A percentile compares a stretch with the other conserved stretches of the same genome.
phyloP scores from a whole-genome alignment of 2,797 vertebrate species.

The Tenualosa thibaudeaui region DNA sequence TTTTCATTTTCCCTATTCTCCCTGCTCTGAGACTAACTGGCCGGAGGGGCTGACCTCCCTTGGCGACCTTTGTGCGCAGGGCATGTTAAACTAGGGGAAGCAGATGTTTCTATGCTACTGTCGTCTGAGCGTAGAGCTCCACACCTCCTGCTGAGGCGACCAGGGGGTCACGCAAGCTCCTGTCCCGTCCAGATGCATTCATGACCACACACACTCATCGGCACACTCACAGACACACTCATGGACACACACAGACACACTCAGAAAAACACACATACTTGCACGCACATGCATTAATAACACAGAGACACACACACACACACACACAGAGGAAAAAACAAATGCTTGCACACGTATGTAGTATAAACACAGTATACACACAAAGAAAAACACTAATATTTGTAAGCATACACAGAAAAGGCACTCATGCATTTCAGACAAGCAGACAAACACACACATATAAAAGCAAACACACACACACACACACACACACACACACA shows the following conservation, averaged over 20 bases:
- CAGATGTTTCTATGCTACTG: constrained; percentile 15
- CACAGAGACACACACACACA: background rate
- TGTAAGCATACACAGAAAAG: background rate
- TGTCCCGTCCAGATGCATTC: constrained; percentile 1
- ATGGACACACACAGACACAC: background rate
- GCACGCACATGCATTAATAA: background rate
- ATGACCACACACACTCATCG: background rate
- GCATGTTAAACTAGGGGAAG: background rate
- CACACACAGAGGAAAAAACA: background rate
- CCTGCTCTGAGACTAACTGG: background rate
- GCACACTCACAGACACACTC: background rate
- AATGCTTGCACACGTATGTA: background rate
- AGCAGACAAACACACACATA: background rate
- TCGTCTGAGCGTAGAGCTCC: background rate
- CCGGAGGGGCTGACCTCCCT: background rate
- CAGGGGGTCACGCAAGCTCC: background rate
- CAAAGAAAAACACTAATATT: background rate
- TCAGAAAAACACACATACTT: background rate
- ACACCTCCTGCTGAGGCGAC: background rate
- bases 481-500: background rate
- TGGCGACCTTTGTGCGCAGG: background rate
- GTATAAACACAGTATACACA: background rate
- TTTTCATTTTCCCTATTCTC: background rate
- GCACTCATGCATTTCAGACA: background rate
- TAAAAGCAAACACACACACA: background rate